A percentile compares a stretch with the other conserved stretches of the same genome.
Evolutionary conservation across 2,888 invertebrate species (phyloP).

Genomic region (Sturmia bella): DNA sequence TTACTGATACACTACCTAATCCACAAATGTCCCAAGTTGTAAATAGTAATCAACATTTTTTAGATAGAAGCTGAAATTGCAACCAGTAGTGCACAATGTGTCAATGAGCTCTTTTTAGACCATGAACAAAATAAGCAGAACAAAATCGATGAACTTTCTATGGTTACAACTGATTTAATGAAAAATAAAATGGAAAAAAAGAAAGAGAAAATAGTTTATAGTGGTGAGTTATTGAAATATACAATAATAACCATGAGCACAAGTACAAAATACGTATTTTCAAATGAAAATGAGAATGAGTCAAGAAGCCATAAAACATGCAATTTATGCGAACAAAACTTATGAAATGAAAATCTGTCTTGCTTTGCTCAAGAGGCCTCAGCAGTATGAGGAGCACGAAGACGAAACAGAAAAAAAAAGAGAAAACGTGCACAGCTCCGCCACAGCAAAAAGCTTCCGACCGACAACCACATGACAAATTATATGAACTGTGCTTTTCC

Average conservation of each 20-base stretch:
- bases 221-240: constrained; percentile 46
- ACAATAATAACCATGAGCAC: neutral
- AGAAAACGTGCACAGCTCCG: constrained; percentile 20
- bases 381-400: constrained; percentile 10
- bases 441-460: neutral
- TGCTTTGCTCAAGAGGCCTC: neutral
- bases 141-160: constrained; percentile 54
- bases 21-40: neutral
- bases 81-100: constrained; percentile 25
- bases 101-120: constrained; percentile 63
- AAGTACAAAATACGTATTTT: constrained; percentile 40
- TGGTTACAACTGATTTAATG: constrained; percentile 49
- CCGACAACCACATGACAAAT: neutral
- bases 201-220: constrained; percentile 19
- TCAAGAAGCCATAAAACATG: constrained; percentile 66
- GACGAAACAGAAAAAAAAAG: constrained; percentile 42
- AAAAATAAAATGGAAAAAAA: constrained; percentile 17
- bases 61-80: constrained; percentile 56
- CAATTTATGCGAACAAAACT: constrained; percentile 54
- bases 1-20: too few relatives aligned
- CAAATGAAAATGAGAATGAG: constrained; percentile 57
- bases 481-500: constrained; percentile 36
- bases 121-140: constrained; percentile 51
- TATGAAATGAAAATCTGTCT: constrained; percentile 37
- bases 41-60: constrained; percentile 42